These are phyloP conservation scores for Lasius fuliginosus DNA, from an alignment of 2,888 invertebrate species.

Conservation along the genomic window DNA sequence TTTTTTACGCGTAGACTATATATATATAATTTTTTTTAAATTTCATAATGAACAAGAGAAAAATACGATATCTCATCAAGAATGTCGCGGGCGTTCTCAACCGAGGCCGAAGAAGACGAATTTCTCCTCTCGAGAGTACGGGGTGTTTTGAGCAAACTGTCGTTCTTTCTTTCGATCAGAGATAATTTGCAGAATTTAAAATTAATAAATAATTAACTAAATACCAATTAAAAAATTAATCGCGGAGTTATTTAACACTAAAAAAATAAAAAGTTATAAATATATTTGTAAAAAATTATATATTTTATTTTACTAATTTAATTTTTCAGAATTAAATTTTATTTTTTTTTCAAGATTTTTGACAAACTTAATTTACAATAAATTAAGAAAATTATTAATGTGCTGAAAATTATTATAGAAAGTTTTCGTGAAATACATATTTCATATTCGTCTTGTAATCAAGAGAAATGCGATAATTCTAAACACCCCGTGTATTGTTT, in stretches of 20 bases:
- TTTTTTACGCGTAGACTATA: slow-evolving; percentile 48
- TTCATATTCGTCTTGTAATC: not conserved
- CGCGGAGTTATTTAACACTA: not conserved
- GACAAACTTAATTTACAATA: not conserved
- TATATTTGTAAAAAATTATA: not conserved
- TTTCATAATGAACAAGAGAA: slow-evolving; percentile 59
- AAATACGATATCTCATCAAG: slow-evolving; percentile 70
- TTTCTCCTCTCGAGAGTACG: not conserved
- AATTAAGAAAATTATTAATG: not conserved
- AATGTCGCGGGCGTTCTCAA: slow-evolving; percentile 74
- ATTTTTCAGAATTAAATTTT: not conserved
- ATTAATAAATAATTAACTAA: not conserved
- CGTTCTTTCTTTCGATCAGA: not conserved
- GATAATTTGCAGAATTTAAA: not conserved
- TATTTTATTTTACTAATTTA: not conserved
- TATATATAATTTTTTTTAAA: slow-evolving; percentile 8
- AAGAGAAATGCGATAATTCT: slow-evolving; percentile 27
- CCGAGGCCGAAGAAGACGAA: slow-evolving; percentile 51
- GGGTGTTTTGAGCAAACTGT: not conserved
- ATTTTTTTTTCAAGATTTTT: not conserved
- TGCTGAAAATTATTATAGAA: not conserved
- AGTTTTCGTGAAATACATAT: not conserved
- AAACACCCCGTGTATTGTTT: not conserved
- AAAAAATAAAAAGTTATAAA: not conserved
- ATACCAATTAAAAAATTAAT: not conserved